Conservation (phyloP, 2,113 vertebrate genomes). For the Melanerpes aurifrons region DNA sequence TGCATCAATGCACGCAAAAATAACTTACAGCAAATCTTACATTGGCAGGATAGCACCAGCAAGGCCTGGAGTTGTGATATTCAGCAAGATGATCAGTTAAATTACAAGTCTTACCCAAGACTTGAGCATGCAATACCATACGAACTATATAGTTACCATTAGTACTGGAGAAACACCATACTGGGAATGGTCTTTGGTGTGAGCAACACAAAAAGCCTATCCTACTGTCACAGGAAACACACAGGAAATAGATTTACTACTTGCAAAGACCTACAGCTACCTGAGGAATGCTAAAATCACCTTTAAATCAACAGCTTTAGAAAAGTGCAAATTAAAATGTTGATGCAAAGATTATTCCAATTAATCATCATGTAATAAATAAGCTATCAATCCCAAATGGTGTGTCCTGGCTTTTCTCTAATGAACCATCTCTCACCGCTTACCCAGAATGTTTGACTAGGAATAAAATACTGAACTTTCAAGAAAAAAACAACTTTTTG, state of each 20-base stretch:
- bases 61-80: not conserved
- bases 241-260: not conserved
- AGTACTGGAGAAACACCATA: not conserved
- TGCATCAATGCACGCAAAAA: not conserved
- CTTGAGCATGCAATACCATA: accelerated
- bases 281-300: not conserved
- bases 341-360: conserved; percentile 8
- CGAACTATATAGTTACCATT: not conserved
- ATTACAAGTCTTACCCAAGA: not conserved
- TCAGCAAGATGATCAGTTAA: not conserved
- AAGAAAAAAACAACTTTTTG: not conserved
- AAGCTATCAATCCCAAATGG: not conserved
- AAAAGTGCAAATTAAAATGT: not conserved
- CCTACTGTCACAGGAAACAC: not conserved
- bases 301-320: conserved; percentile 7
- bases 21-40: not conserved
- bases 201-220: not conserved
- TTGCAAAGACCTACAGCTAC: not conserved
- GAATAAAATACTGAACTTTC: not conserved
- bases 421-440: not conserved
- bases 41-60: not conserved
- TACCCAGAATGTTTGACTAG: not conserved
- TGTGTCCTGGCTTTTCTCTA: not conserved
- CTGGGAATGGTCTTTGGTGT: not conserved
- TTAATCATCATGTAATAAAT: conserved; percentile 10